Evolutionary conservation across 2,113 vertebrate species (phyloP), one percentile per base, ranked within the genome.

Genomic region (Aplodontia rufa): DNA sequence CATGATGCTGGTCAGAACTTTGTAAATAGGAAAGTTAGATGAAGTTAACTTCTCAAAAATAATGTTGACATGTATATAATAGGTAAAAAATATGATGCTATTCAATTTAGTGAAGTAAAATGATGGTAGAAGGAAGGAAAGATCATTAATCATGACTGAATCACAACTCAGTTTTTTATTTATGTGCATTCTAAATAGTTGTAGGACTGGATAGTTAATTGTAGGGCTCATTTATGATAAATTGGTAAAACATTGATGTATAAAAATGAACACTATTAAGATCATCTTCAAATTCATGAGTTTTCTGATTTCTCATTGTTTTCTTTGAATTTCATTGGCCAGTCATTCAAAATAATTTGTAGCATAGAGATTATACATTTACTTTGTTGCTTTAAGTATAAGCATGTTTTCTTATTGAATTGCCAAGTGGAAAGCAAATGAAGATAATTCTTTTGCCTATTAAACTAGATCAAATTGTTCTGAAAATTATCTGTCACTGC

Each of bases 91-190:
- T n/a, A 62, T 55, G 45, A 58, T 62, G 40, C 28, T 74, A 90
- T 85, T 66, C 71, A 17, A 16, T 81, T 91, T 83, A 62, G 45
- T 60, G 28, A 93, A 85, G 90, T 37, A 87, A 93, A 42, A 47
- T 83, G 49, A 87, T 51, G 79, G n/a, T n/a, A 76, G 58, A 74
- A 83, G 8, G 35, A 51, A 64, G n/a, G 45, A 62, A 30, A n/a
- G 96, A 94, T 49, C 71, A 71, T 76, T 87, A n/a, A 88, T 91
- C 88, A 68, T 87, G 76, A 75, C 58, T 90, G n/a, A 92, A 62
- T 71, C 58, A 62, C 93, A 37, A 71, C 51, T 95, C 80, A 51
- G 24, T 24, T 94, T 90, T 94, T 94, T 42, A 94, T 80, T 79
- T 78, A 74, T 2, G 1, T n/a, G 17, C 80, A 45, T 76, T 89